Evolutionary conservation across 2,888 invertebrate genomes (phyloP).

Genomic region (Acronicta aceris): DNA sequence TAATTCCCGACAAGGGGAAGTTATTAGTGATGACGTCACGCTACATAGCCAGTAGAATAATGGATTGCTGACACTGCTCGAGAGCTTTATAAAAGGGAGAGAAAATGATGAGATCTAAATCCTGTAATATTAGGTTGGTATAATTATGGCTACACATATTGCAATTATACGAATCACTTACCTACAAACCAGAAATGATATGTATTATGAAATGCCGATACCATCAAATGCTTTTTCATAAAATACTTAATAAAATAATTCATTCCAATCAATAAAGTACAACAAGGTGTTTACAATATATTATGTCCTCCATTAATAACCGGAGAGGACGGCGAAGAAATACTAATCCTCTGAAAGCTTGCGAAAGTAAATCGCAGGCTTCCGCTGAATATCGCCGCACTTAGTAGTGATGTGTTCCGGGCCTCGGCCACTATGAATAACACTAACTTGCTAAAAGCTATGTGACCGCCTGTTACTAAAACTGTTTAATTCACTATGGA

Average conservation of each 20-base stretch:
- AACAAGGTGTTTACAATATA: constrained; percentile 39
- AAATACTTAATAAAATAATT: not conserved
- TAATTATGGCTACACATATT: not conserved
- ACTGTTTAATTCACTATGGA: constrained; percentile 3
- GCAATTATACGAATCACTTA: too few species aligned
- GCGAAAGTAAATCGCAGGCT: constrained; percentile 45
- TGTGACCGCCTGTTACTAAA: constrained; percentile 15
- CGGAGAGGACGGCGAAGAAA: constrained; percentile 33
- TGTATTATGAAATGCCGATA: too few species aligned
- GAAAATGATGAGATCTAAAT: not conserved
- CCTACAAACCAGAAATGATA: too few species aligned
- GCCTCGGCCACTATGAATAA: constrained; percentile 44
- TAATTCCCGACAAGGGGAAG: constrained; percentile 42
- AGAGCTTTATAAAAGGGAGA: constrained; percentile 4
- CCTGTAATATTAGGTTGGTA: not conserved
- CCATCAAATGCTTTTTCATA: not conserved
- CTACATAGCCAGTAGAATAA: constrained; percentile 26
- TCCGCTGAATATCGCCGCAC: constrained; percentile 44
- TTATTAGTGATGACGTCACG: constrained; percentile 53
- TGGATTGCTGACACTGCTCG: constrained; percentile 19
- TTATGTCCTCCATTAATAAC: constrained; percentile 45
- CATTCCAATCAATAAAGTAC: constrained; percentile 26
- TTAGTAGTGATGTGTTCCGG: constrained; percentile 47
- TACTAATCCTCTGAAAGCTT: constrained; percentile 50
- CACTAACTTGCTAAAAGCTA: constrained; percentile 38